These are phyloP conservation scores for Paramisgurnus dabryanus DNA, from an alignment of 2,113 vertebrate genomes.

Conservation along the genomic window DNA sequence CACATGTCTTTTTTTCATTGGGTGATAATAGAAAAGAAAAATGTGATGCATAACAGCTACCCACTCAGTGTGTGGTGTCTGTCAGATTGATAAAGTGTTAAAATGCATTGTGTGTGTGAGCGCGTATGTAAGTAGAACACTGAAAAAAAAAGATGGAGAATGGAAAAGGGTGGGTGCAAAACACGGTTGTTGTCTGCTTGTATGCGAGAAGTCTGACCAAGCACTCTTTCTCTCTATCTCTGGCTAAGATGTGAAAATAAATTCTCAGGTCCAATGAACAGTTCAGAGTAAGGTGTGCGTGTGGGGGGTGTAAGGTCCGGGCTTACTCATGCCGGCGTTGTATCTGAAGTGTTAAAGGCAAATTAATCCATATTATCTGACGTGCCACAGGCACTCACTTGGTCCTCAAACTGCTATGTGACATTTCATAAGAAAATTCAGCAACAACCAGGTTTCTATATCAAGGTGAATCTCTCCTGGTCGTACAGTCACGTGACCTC, in stretches of 20 bases:
- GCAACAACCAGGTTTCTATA: constrained; percentile 34
- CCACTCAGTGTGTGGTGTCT: constrained; percentile 28
- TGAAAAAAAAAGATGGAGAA: constrained; percentile 15
- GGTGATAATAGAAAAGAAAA: constrained; percentile 17
- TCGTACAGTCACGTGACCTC: constrained; percentile 32
- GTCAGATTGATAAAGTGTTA: constrained; percentile 25
- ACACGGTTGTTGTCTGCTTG: constrained; percentile 20
- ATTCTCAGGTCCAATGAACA: constrained; percentile 60
- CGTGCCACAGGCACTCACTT: constrained; percentile 51
- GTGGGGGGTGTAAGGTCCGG: constrained; percentile 44
- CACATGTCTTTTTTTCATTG: neutral
- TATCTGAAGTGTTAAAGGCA: constrained; percentile 55
- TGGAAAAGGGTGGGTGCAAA: neutral
- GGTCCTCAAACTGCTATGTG: constrained; percentile 41
- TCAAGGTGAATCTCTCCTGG: constrained; percentile 28
- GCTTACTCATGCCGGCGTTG: constrained; percentile 42
- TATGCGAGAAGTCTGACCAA: neutral
- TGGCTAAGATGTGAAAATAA: constrained; percentile 59
- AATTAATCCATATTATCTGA: constrained; percentile 51
- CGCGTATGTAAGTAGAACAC: neutral
- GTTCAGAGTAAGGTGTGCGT: constrained; percentile 42
- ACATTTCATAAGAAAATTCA: constrained; percentile 52
- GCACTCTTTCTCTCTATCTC: constrained; percentile 14
- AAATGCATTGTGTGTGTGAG: constrained; percentile 17
- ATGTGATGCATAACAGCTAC: constrained; percentile 19